A percentile compares a stretch with the other conserved stretches of the same genome.
These are phyloP conservation scores for Microdon myrmicae DNA, from an alignment of 2,888 invertebrate species.

Conservation along the genomic window DNA sequence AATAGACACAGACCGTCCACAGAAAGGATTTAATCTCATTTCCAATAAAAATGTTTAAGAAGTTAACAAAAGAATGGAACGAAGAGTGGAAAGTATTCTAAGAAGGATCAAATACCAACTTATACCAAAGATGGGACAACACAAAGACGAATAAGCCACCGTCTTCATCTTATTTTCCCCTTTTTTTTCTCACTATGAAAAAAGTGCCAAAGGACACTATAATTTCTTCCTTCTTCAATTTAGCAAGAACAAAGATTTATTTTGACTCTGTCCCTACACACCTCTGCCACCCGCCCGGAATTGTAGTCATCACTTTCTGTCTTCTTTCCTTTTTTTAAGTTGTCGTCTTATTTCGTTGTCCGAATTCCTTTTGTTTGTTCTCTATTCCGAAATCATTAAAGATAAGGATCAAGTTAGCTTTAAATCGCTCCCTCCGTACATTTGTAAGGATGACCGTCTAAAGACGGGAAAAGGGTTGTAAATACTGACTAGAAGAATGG, in stretches of 20 bases:
- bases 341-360: slow-evolving; percentile 17
- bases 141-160: slow-evolving; percentile 3
- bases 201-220: slow-evolving; percentile 45
- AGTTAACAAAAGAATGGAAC: slow-evolving; percentile 34
- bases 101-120: slow-evolving; percentile 47
- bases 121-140: slow-evolving; percentile 27
- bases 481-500: slow-evolving; percentile 11
- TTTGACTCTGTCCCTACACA: slow-evolving; percentile 22
- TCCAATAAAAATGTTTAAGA: slow-evolving; percentile 51
- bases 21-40: slow-evolving; percentile 50
- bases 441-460: not conserved
- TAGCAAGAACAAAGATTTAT: slow-evolving; percentile 51
- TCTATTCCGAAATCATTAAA: slow-evolving; percentile 61
- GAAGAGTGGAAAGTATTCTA: slow-evolving; percentile 12
- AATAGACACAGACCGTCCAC: slow-evolving; percentile 41
- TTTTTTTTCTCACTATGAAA: slow-evolving; percentile 8
- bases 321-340: slow-evolving; percentile 1
- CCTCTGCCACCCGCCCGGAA: too few relatives aligned
- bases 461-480: slow-evolving; percentile 3
- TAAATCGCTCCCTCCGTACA: slow-evolving; percentile 54
- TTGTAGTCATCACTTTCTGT: slow-evolving; percentile 13
- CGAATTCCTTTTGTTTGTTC: slow-evolving; percentile 38
- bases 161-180: slow-evolving; percentile 1
- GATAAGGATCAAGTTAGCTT: slow-evolving; percentile 64
- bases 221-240: slow-evolving; percentile 51